phyloP scores from a whole-genome alignment of 2,888 invertebrate species.

The Parochlus steinenii region DNA sequence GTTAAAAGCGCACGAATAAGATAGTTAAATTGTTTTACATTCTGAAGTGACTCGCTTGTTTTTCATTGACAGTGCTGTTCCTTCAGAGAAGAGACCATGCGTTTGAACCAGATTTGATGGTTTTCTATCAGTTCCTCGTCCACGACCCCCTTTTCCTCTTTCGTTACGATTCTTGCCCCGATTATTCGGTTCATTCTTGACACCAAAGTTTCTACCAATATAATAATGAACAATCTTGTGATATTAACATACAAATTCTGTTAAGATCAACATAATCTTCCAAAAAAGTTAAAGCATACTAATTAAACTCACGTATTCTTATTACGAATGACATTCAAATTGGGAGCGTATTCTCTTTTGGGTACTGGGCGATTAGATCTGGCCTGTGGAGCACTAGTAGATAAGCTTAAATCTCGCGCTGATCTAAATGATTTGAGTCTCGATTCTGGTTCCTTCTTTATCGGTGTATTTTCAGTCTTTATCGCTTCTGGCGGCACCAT shows the following conservation, averaged over 20 bases:
- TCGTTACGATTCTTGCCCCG: conserved; percentile 20
- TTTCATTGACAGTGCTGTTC: conserved; percentile 21
- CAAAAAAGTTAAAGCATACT: neutral
- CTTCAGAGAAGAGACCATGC: conserved; percentile 28
- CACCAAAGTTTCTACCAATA: conserved; percentile 25
- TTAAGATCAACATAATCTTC: neutral
- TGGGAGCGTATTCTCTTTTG: conserved; percentile 43
- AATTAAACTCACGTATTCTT: conserved; percentile 31
- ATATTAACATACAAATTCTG: neutral
- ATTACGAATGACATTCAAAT: conserved; percentile 41
- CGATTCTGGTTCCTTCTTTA: too few relatives aligned
- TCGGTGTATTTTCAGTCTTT: too few relatives aligned
- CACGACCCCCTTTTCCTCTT: conserved; percentile 17
- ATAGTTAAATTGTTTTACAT: too few relatives aligned
- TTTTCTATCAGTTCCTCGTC: conserved; percentile 2
- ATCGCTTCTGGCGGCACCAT: too few relatives aligned
- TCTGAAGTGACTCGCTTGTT: conserved; percentile 1
- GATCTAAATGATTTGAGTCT: conserved; percentile 35
- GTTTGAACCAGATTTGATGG: conserved; percentile 23
- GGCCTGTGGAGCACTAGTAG: conserved; percentile 21
- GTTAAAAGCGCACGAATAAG: too few relatives aligned
- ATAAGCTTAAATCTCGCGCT: conserved; percentile 39
- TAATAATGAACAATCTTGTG: neutral
- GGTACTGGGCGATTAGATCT: conserved; percentile 18
- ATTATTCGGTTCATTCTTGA: conserved; percentile 20